Percentiles rank a stretch among this genome's conserved stretches.
Evolutionary conservation across 2,888 invertebrate species (phyloP).

Genomic region (Saturnia japonica): DNA sequence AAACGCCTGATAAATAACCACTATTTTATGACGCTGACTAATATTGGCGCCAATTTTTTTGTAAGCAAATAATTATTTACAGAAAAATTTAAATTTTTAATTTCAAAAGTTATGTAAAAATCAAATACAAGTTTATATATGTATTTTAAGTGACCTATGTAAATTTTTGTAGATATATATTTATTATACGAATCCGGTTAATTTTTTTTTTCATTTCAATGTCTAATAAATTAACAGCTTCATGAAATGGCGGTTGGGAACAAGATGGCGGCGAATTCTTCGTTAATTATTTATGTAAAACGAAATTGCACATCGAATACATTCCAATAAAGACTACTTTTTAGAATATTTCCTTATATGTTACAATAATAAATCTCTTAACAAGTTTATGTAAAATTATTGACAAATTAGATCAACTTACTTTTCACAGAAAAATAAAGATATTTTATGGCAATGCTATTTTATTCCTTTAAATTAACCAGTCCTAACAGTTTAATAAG

Average conservation of each 20-base stretch:
- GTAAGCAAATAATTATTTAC: background rate
- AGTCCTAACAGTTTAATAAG: too few species aligned
- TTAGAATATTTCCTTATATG: conserved; percentile 19
- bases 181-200: background rate
- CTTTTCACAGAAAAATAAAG: conserved; percentile 9
- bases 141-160: background rate
- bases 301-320: conserved; percentile 59
- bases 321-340: conserved; percentile 46
- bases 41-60: background rate
- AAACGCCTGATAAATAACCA: background rate
- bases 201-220: background rate
- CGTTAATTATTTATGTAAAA: conserved; percentile 24
- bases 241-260: conserved; percentile 18
- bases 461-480: background rate
- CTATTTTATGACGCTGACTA: conserved; percentile 18
- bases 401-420: conserved; percentile 2
- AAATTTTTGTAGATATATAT: background rate
- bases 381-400: conserved; percentile 7
- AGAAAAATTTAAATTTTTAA: background rate
- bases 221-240: background rate
- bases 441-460: background rate
- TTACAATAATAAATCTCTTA: conserved; percentile 9
- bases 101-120: background rate
- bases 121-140: background rate
- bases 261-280: conserved; percentile 17